Evolutionary conservation across 2,888 invertebrate genomes (phyloP).

Genomic region (Thereva nobilitata): DNA sequence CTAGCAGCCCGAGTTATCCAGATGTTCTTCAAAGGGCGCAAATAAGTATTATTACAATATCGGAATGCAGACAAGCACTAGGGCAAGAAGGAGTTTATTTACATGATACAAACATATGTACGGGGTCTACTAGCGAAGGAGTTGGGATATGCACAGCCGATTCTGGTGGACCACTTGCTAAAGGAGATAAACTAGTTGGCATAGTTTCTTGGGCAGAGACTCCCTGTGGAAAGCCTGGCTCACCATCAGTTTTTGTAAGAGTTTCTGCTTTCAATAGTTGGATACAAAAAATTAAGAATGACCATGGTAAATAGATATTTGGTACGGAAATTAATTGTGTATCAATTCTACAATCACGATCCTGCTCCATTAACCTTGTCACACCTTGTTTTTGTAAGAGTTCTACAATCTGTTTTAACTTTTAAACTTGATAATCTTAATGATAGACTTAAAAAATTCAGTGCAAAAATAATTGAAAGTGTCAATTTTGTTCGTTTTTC

Average conservation of each 20-base stretch:
- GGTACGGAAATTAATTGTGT: no score
- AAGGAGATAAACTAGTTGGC: constrained; percentile 53
- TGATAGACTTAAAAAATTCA: no score
- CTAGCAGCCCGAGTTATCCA: constrained; percentile 38
- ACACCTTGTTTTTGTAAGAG: no score
- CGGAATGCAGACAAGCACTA: constrained; percentile 48
- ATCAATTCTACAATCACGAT: no score
- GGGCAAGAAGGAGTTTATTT: constrained; percentile 39
- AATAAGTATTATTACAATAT: constrained; percentile 48
- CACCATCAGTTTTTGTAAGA: constrained; percentile 60
- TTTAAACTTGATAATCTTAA: no score
- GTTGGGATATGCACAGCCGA: constrained; percentile 55
- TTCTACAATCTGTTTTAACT: no score
- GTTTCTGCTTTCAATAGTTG: constrained; percentile 59
- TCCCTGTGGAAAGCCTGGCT: constrained; percentile 57
- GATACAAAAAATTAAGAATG: constrained; percentile 45
- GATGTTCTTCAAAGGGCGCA: constrained; percentile 15
- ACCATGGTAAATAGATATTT: background rate
- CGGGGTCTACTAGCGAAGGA: constrained; percentile 54
- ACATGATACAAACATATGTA: constrained; percentile 54
- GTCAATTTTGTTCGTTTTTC: no score
- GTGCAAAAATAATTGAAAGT: no score
- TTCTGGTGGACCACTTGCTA: constrained; percentile 52
- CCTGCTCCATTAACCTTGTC: no score
- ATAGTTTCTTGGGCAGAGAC: constrained; percentile 61